Base-by-base conservation (phyloP, 2,797 vertebrate genomes). In the Phaenicophaeus curvirostris region DNA sequence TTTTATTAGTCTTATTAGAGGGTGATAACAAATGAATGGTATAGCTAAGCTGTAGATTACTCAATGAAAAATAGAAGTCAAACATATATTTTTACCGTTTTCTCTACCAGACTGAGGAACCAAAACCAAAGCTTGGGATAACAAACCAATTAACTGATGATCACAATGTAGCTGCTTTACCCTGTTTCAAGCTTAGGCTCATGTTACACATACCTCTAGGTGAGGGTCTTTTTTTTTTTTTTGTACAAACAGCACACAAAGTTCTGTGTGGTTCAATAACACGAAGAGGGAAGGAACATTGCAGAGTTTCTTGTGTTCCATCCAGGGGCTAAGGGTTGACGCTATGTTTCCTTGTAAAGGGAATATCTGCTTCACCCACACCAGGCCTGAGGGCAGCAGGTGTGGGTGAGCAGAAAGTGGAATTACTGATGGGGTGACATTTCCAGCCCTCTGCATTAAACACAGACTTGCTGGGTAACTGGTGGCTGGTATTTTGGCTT, bases 311-410 rank as follows among this genome's bases (percentile, higher is more conserved):
- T 62, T 44, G 66, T 31, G 30, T 44, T 15, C 27, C 15, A 8
- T 37, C 19, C 37, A 39, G 2, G 41, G 33, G 7, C 24, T 75
- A 41, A 69, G 39, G 61, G 19, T 15, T 35, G 54, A 74, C 63
- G 48, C 10, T 8, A 5, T 4, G 9, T 46, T 28, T 27, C 21
- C 18, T 39, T 41, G 13, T 10, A n/a, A 67, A 67, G n/a, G 11
- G 3, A 24, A 87, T 59, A 63, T 51, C n/a, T 55, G 11, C 68
- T 71, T 80, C 14, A 51, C 8, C 14, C 17, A 20, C 15, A 24
- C 5, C 5, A 65, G 1, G 1, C 21, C n/a, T 37, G 21, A 77
- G 24, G 8, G 6, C 1, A 58, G 24, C 13, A 16, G 11, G 18
- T 58, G 2, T 41, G 11, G 4, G 8, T 24, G 15, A 27, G 14